These are phyloP conservation scores for Salpingus planirostris DNA, from an alignment of 2,888 invertebrate genomes.

Conservation along the genomic window DNA sequence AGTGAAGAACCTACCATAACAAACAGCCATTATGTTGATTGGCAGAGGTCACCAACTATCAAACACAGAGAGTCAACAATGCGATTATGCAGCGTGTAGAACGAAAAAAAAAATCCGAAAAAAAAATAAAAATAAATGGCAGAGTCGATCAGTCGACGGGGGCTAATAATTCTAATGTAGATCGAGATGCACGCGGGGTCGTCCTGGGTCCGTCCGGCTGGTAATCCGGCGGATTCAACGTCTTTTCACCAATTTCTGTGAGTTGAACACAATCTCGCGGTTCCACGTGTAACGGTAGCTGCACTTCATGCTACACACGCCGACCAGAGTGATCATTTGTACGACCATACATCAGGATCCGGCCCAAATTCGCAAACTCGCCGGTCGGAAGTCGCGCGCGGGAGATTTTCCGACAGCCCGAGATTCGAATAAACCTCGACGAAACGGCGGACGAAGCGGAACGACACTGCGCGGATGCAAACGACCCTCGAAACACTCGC, in stretches of 20 bases:
- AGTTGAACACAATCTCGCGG: slow-evolving; percentile 86
- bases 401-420: too few species aligned
- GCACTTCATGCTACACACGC: slow-evolving; percentile 56
- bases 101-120: too few species aligned
- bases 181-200: too few species aligned
- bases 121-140: slow-evolving; percentile 5
- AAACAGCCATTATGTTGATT: slow-evolving; percentile 33
- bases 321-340: slow-evolving; percentile 35
- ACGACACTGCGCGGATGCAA: too few species aligned
- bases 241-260: slow-evolving; percentile 88
- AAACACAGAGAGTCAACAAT: slow-evolving; percentile 23
- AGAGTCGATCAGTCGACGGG: slow-evolving; percentile 2
- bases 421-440: too few species aligned
- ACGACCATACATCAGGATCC: slow-evolving; percentile 31
- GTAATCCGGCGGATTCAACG: too few species aligned
- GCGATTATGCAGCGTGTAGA: slow-evolving; percentile 4
- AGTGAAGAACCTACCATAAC: slow-evolving; percentile 39
- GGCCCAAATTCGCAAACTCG: not conserved
- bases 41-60: slow-evolving; percentile 21
- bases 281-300: slow-evolving; percentile 88
- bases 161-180: too few species aligned
- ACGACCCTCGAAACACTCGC: too few species aligned
- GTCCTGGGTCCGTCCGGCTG: too few species aligned
- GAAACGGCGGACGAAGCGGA: too few species aligned
- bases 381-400: too few species aligned